Conservation (phyloP, 30 jellyfish, hydroid and myxozoan genomes). For the Euphysa ruthae region DNA sequence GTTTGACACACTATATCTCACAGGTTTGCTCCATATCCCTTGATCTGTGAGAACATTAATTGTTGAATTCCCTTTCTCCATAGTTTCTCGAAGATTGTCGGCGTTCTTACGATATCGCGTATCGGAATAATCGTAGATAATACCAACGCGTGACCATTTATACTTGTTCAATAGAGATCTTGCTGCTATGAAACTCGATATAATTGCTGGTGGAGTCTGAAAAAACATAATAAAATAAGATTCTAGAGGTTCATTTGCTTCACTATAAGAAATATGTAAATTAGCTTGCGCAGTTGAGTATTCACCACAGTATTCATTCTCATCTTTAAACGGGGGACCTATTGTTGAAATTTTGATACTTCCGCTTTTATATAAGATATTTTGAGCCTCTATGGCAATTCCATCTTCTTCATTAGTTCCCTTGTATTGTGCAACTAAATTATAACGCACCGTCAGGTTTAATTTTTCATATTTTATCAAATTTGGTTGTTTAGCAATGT, state of each 20-base stretch:
- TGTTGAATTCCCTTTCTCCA: not conserved
- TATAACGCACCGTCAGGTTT: not conserved
- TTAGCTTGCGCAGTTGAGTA: not conserved
- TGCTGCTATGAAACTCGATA: slow-evolving; percentile 6
- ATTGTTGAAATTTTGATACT: not conserved
- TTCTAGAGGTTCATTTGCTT: slow-evolving; percentile 27
- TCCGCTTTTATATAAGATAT: not conserved
- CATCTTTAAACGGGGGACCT: slow-evolving; percentile 27
- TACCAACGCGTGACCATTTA: slow-evolving; percentile 19
- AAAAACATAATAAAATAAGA: not conserved
- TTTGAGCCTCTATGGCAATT: slow-evolving; percentile 1
- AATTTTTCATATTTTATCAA: not conserved
- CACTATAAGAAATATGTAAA: slow-evolving; percentile 11
- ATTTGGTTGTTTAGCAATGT: not conserved
- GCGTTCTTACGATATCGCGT: slow-evolving; percentile 9
- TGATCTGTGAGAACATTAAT: not conserved
- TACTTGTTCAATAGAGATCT: not conserved
- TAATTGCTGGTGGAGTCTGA: slow-evolving; percentile 19
- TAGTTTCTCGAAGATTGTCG: not conserved
- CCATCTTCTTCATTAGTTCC: not conserved
- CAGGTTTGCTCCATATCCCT: slow-evolving; percentile 31
- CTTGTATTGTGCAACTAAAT: not conserved
- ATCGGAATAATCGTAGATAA: slow-evolving; percentile 8
- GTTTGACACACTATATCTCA: slow-evolving; percentile 3
- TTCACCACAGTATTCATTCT: slow-evolving; percentile 5